Evolutionary conservation across 2,888 invertebrate genomes (phyloP), one percentile per base, ranked within the genome.

Genomic region (Drosophila gaucha): DNA sequence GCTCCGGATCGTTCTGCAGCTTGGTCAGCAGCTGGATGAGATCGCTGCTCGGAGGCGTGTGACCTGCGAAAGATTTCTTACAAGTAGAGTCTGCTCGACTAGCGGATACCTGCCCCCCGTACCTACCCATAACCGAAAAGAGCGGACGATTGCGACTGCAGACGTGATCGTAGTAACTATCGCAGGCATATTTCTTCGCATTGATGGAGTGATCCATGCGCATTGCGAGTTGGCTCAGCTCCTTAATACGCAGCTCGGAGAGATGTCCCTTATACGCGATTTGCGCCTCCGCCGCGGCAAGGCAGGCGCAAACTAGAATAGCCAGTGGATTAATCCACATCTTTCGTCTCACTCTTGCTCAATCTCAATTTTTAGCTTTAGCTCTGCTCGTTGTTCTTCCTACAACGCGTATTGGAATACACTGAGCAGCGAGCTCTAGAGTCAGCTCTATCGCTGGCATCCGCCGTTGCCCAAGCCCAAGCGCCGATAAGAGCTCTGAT

Each of bases 101-200:
- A n/a, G n/a, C n/a, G n/a, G n/a, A n/a, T n/a, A n/a, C n/a, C n/a
- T n/a, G n/a, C n/a, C n/a, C n/a, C 10, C 26, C 3, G 6, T 33
- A 69, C 83, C 57, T 72, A 86, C 91, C 91, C 87, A 91, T 74
- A 2, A 91, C 54, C 0, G 91, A 88, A 54, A 90, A 91, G 9
- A 91, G 60, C 0, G 91, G 91, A 5, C 85, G 76, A 78, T 90
- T 89, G 2, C 82, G 82, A 57, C 90, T 89, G 64, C 91, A 91
- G 26, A 89, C 91, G 47, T 90, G 86, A 46, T 90, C 91, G 44
- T 65, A 91, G 58, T 88, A 91, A 44, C 78, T 89, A 4, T 91
- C 90, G 31, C 91, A 91, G 6, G 90, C 89, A 58, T 88, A 83
- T 50, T 88, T 89, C 12, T 87, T 83, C 33, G 73, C 58, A 54